A percentile compares a stretch with the other conserved stretches of the same genome.
Evolutionary conservation across 92 coral and sea anemone species (phyloP).

Genomic region (Hydrozoanthus gracilis): DNA sequence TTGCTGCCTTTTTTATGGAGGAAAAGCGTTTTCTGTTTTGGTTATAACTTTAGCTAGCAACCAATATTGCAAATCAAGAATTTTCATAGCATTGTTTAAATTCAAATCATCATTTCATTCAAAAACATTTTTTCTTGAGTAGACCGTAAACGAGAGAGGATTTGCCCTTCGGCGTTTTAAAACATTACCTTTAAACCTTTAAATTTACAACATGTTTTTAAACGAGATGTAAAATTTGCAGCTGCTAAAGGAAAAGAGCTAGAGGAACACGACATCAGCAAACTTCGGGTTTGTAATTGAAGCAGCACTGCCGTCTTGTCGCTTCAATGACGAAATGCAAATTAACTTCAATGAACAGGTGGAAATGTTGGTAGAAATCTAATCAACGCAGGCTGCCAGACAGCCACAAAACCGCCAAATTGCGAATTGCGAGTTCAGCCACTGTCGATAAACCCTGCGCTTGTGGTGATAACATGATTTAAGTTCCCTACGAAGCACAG

Average conservation of each 20-base stretch:
- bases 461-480: background rate
- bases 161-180: slow-evolving; percentile 17
- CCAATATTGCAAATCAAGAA: background rate
- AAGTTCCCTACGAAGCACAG: background rate
- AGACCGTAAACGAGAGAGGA: background rate
- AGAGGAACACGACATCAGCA: background rate
- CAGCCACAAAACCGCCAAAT: slow-evolving; percentile 45
- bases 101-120: slow-evolving; percentile 19
- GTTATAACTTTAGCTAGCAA: background rate
- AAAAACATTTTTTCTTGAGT: background rate
- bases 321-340: slow-evolving; percentile 47
- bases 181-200: background rate
- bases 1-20: background rate
- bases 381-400: slow-evolving; percentile 20
- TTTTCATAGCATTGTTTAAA: background rate
- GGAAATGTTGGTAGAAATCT: slow-evolving; percentile 5
- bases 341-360: slow-evolving; percentile 41
- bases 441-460: background rate
- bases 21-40: background rate
- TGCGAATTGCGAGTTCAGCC: slow-evolving; percentile 24
- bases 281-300: slow-evolving; percentile 27
- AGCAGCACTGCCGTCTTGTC: background rate
- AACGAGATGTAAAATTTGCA: slow-evolving; percentile 18
- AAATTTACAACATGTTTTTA: background rate
- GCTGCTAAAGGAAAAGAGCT: slow-evolving; percentile 17